Conservation (phyloP, 1,140 invertebrate genomes). For the Drosophila setifemur region DNA sequence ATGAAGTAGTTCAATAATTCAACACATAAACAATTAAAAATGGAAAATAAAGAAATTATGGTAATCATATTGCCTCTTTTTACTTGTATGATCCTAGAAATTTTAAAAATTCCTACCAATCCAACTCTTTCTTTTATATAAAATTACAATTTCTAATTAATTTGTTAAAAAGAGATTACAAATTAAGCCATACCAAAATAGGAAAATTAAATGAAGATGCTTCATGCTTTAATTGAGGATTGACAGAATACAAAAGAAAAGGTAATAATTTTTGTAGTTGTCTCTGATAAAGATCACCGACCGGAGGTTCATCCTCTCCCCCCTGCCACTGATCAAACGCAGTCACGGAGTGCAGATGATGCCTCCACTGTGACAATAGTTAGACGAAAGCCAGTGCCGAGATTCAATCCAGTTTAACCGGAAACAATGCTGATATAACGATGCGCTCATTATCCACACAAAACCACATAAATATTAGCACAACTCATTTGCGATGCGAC, state of each 20-base stretch:
- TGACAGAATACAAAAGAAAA: background rate
- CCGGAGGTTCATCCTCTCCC: background rate
- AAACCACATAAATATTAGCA: conserved; percentile 41
- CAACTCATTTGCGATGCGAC: conserved; percentile 13
- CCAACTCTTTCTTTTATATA: no score
- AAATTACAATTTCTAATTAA: no score
- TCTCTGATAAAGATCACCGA: conserved; percentile 18
- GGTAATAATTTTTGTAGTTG: background rate
- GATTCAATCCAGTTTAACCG: conserved; percentile 39
- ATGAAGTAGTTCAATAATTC: no score
- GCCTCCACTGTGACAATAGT: conserved; percentile 37
- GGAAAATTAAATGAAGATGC: no score
- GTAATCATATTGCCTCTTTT: no score
- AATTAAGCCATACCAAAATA: no score
- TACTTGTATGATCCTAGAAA: no score
- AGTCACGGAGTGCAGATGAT: conserved; percentile 2
- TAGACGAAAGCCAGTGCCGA: background rate
- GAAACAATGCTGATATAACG: conserved; percentile 42
- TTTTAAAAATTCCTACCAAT: no score
- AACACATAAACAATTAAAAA: no score
- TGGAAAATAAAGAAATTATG: no score
- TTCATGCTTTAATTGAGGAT: no score
- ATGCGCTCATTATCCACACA: conserved; percentile 25
- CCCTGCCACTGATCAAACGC: background rate
- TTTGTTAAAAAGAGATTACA: no score